Evolutionary conservation across 2,888 invertebrate genomes (phyloP), one percentile per base, ranked within the genome.

Genomic region (Apamea crenata): DNA sequence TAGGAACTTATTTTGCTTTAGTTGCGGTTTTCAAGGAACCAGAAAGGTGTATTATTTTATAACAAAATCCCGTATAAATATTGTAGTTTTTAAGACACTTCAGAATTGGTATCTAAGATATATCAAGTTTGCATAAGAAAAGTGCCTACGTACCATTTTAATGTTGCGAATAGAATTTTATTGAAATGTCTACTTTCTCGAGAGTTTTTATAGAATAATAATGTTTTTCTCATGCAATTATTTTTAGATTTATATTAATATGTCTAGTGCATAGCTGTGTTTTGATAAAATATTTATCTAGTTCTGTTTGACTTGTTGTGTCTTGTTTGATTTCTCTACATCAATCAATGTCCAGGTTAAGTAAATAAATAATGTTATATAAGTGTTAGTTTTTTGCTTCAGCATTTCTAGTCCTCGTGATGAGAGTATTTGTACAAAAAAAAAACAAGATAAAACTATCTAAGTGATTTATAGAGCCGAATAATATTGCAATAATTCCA

Each of bases 181-280:
- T 79, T 69, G 69, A 78, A 40, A 70, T 77, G 16, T 29, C n/a
- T 40, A 78, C 82, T 87, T 89, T 87, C 89, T 78, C 71, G 32
- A 84, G 10, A 8, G 36, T 80, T 81, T 66, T 3, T 44, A 53
- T 32, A 4, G 6, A 25, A 50, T 14, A 32, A 25, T 25, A 44
- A 67, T 59, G 47, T 82, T 32, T 81, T 66, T 53, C n/a, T 59
- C 21, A 77, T n/a, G 40, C 32, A 77, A 56, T 72, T 25, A 44
- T 66, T 40, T 44, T 77, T 6, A 67, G 2, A 59, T 4, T 40
- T 53, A 67, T 56, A 32, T 56, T 56, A 40, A 72, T 50, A 70
- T 36, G 25, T 32, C 61, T 50, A 21, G 5, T 16, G 6, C 18
- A n/a, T 2, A 5, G 14, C 21, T 32, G 32, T 40, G 8, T 7